These are phyloP conservation scores for Blastobasis adustella DNA, from an alignment of 2,888 invertebrate species.

Conservation along the genomic window DNA sequence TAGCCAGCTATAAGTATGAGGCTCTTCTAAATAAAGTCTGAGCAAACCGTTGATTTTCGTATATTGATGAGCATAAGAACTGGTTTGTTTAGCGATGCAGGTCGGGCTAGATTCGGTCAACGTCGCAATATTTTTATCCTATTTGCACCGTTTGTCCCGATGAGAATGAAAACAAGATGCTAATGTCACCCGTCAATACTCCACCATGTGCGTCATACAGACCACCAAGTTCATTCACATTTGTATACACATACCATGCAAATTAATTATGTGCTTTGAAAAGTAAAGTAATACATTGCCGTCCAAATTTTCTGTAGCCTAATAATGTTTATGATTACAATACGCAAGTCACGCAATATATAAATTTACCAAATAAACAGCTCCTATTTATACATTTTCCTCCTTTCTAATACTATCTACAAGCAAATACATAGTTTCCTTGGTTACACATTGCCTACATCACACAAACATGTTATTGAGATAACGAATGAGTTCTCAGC, in stretches of 20 bases:
- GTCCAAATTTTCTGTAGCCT: no score
- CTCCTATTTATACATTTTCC: no score
- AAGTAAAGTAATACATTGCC: no score
- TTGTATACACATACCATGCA: background rate
- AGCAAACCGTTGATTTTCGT: no score
- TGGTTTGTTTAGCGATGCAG: background rate
- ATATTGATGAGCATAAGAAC: no score
- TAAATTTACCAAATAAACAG: no score
- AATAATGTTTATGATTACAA: no score
- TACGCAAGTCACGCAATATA: no score
- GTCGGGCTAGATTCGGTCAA: background rate
- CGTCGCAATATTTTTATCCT: constrained; percentile 8
- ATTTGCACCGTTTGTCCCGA: constrained; percentile 13
- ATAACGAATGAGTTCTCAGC: background rate
- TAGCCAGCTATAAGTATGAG: background rate
- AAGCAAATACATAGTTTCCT: background rate
- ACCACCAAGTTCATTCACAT: constrained; percentile 9
- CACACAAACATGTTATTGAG: background rate
- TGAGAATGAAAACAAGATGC: constrained; percentile 18
- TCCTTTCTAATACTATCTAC: background rate
- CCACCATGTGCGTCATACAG: background rate
- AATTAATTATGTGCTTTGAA: no score
- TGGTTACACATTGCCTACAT: background rate
- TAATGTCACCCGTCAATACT: constrained; percentile 13
- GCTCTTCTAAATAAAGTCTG: background rate